These are phyloP conservation scores for Rallus crepitans DNA, from an alignment of 2,797 vertebrate genomes.

Conservation along the genomic window DNA sequence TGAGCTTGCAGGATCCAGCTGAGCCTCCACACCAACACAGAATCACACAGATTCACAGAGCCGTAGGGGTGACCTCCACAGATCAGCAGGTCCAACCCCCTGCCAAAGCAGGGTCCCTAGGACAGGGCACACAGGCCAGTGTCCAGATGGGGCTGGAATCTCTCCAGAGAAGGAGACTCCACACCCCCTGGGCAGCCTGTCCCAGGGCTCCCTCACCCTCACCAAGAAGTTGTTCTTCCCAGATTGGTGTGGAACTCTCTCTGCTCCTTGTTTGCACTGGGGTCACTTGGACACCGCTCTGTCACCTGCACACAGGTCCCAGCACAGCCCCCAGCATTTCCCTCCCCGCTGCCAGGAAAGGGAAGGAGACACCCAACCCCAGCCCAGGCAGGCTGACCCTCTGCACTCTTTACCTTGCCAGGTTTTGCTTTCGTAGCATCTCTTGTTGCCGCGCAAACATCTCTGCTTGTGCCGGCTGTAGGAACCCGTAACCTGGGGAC, in stretches of 20 bases:
- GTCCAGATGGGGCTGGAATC: no score
- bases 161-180: no score
- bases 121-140: no score
- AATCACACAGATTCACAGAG: no score
- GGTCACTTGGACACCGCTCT: rapidly evolving
- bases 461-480: conserved; percentile 93
- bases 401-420: conserved; percentile 85
- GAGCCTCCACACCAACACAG: not conserved
- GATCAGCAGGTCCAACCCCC: no score
- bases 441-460: conserved; percentile 96
- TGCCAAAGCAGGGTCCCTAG: no score
- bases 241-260: rapidly evolving
- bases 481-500: conserved; percentile 90
- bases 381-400: not conserved
- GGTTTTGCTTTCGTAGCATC: conserved; percentile 94
- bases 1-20: not conserved
- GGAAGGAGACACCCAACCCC: not conserved
- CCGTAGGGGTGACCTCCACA: no score
- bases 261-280: no score
- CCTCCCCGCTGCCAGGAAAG: not conserved
- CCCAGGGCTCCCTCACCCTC: no score
- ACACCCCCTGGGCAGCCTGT: no score
- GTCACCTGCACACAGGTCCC: rapidly evolving
- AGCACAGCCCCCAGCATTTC: rapidly evolving
- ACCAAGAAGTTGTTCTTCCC: no score